A percentile compares a stretch with the other conserved stretches of the same genome.
phyloP scores from a whole-genome alignment of 2,113 vertebrate genomes.

The Panthera tigris region DNA sequence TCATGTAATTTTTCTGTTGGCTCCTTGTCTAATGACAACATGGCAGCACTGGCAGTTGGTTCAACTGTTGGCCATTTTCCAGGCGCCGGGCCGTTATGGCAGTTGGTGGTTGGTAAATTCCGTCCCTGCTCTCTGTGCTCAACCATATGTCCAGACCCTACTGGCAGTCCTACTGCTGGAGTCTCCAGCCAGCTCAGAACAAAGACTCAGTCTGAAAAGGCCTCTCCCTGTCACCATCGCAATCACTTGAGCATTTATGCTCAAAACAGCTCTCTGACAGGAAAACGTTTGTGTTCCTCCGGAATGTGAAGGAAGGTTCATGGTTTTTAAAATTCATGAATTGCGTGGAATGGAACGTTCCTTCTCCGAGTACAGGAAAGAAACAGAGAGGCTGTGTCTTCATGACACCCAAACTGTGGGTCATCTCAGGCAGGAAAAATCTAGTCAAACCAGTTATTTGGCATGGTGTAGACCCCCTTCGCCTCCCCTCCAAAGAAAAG shows the following conservation, averaged over 20 bases:
- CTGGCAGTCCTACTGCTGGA: constrained; percentile 27
- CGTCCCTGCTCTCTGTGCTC: constrained; percentile 51
- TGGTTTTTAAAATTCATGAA: constrained; percentile 81
- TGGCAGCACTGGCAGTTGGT: constrained; percentile 58
- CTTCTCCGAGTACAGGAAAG: constrained; percentile 52
- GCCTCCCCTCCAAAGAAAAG: not conserved
- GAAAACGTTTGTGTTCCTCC: constrained; percentile 68
- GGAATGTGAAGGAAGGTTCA: constrained; percentile 75
- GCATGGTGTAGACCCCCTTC: not conserved
- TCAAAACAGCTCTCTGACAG: constrained; percentile 62
- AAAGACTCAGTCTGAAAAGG: constrained; percentile 70
- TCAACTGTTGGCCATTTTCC: constrained; percentile 58
- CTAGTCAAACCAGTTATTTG: constrained; percentile 59
- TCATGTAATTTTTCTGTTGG: not conserved
- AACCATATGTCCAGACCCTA: constrained; percentile 64
- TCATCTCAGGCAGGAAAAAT: constrained; percentile 68
- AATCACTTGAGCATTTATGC: constrained; percentile 67
- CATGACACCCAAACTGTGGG: constrained; percentile 44
- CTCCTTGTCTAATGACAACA: constrained; percentile 33
- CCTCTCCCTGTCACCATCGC: constrained; percentile 53
- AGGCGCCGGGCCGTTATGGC: constrained; percentile 52
- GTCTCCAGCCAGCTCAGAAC: constrained; percentile 62
- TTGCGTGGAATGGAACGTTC: constrained; percentile 73
- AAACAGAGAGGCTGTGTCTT: constrained; percentile 76
- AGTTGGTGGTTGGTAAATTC: constrained; percentile 75